Evolutionary conservation across 1,140 invertebrate species (phyloP).

Genomic region (Philopotamus ludificatus): DNA sequence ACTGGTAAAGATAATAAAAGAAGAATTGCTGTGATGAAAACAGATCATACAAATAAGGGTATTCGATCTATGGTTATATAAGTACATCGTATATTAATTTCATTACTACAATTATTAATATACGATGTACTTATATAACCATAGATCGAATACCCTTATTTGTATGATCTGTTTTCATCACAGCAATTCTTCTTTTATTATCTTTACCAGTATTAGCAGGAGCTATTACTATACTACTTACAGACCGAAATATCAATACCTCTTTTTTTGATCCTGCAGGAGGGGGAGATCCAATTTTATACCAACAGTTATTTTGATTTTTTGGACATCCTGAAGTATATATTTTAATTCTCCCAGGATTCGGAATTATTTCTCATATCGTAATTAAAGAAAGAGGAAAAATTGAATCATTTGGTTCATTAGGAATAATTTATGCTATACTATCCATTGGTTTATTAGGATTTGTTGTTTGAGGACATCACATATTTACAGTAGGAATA

Average conservation of each 20-base stretch:
- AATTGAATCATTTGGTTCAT: constrained; percentile 59
- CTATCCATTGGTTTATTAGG: constrained; percentile 64
- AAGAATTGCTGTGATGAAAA: constrained; percentile 67
- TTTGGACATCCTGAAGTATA: constrained; percentile 78
- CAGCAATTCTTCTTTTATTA: constrained; percentile 63
- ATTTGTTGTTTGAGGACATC: constrained; percentile 70
- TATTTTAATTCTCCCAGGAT: constrained; percentile 68
- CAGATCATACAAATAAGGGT: constrained; percentile 65
- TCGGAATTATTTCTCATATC: constrained; percentile 67
- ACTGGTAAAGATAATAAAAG: constrained; percentile 67
- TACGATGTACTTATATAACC: constrained; percentile 52
- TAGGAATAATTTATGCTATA: constrained; percentile 67
- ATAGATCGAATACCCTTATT: constrained; percentile 61
- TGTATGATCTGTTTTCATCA: constrained; percentile 68
- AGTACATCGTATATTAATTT: constrained; percentile 58
- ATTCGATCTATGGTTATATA: constrained; percentile 56
- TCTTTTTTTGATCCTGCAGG: constrained; percentile 67
- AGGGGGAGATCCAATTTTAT: constrained; percentile 69
- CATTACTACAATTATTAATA: constrained; percentile 63
- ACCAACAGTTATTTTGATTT: constrained; percentile 79
- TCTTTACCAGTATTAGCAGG: constrained; percentile 70
- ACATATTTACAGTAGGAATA: constrained; percentile 74
- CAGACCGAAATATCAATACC: constrained; percentile 70
- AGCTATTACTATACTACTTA: constrained; percentile 71
- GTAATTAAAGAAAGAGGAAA: constrained; percentile 60